A percentile compares a stretch with the other conserved stretches of the same genome.
Evolutionary conservation across 2,888 invertebrate species (phyloP).

Genomic region (Xylota segnis): DNA sequence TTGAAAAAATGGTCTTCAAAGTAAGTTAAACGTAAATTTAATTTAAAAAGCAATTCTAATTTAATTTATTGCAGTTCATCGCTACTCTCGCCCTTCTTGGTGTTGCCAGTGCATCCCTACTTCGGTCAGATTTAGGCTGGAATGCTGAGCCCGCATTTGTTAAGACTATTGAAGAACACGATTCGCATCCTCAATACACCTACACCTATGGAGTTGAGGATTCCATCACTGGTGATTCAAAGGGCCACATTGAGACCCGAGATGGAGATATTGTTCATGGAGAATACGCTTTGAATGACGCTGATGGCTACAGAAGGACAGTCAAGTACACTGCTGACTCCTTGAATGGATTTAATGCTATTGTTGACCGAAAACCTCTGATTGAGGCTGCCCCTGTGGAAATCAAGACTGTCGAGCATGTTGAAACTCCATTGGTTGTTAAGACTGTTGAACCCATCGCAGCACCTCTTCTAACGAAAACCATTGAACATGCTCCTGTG

Average conservation of each 20-base stretch:
- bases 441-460: background rate
- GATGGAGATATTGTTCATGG: conserved; percentile 84
- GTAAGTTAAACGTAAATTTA: background rate
- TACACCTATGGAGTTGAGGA: conserved; percentile 83
- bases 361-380: conserved; percentile 83
- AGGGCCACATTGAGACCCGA: conserved; percentile 84
- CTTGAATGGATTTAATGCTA: conserved; percentile 84
- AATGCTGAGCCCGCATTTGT: conserved; percentile 22
- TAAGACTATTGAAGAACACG: conserved; percentile 39
- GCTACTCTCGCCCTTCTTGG: background rate
- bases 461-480: background rate
- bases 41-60: background rate
- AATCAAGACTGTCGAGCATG: conserved; percentile 16
- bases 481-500: background rate
- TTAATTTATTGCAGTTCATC: background rate
- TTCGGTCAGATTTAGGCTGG: conserved; percentile 2
- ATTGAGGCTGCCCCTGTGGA: conserved; percentile 27
- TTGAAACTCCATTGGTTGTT: conserved; percentile 23
- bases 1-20: conserved; percentile 11
- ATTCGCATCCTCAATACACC: conserved; percentile 77
- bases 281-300: conserved; percentile 83
- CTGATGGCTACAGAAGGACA: conserved; percentile 84
- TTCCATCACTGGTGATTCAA: conserved; percentile 83
- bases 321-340: conserved; percentile 84
- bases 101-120: conserved; percentile 27